Conservation (phyloP, 2,797 vertebrate genomes). For the Anguilla pacifica region DNA sequence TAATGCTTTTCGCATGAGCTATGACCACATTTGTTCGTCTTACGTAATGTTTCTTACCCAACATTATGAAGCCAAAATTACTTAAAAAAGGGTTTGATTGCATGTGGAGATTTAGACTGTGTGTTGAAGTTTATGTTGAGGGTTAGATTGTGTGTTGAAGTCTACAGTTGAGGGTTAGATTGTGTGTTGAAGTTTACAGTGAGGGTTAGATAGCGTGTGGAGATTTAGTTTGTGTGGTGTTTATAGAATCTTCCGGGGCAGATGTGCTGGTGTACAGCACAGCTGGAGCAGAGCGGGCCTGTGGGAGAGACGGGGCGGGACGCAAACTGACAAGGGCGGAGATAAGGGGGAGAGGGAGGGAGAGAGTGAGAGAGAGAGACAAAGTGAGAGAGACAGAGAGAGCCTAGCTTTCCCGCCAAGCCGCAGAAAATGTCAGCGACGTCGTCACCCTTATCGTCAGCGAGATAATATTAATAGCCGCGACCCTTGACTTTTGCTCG, state of each 20-base stretch:
- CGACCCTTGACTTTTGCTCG: slow-evolving; percentile 31
- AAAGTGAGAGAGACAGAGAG: not conserved
- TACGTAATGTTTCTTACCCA: not conserved
- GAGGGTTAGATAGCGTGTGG: not conserved
- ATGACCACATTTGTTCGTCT: not conserved
- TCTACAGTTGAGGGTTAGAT: too few species aligned
- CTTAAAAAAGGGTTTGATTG: not conserved
- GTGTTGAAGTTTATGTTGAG: not conserved
- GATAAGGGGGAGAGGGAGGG: not conserved
- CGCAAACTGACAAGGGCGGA: not conserved
- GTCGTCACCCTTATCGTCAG: slow-evolving; percentile 19
- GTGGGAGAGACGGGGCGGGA: not conserved
- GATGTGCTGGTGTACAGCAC: not conserved
- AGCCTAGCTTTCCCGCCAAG: slow-evolving; percentile 13
- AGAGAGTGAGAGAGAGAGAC: not conserved
- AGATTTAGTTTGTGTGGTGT: not conserved
- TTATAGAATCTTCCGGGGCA: not conserved
- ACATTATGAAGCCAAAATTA: not conserved
- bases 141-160: too few species aligned
- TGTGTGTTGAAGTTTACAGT: not conserved
- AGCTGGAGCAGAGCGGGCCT: not conserved
- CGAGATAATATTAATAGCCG: slow-evolving; percentile 29
- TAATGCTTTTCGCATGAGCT: not conserved
- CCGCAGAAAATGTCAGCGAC: slow-evolving; percentile 18
- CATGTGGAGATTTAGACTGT: not conserved